Base-by-base conservation (phyloP, 2,113 vertebrate species). In the Cynopterus brachyotis region DNA sequence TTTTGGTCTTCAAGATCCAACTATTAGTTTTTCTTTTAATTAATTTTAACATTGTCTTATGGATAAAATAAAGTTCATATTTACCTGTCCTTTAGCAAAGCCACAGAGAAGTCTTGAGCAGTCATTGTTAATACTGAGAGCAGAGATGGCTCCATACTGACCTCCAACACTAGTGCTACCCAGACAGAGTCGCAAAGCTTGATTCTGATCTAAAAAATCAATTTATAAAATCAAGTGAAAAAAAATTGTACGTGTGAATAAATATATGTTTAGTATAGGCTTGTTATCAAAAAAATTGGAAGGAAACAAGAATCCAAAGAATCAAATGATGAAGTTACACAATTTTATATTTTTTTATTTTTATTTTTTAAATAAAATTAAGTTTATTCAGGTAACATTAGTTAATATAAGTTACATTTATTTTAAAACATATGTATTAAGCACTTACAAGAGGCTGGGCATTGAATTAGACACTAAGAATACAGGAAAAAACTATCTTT, bases 71-170 rank as follows among this genome's bases (percentile, higher is more conserved):
- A 96, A 42, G 7, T 47, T n/a, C 32, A 8, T 50, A 89, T 97
- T 96, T 98, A 99, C 99, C 99, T 99, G 99, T 98, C 99, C 99
- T 98, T 99, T 99, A 5, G 99, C 99, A 96, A 99, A 99, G 10
- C 99, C 99, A 76, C 99, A 99, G n/a, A 99, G 99, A 89, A 99
- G 99, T 67, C 99, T 98, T 0, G 99, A 99, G 73, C 99, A 99
- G 97, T 99, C 99, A 0, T 98, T 99, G 99, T 99, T 99, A 98
- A 99, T 99, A 96, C 99, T 99, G 96, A 99, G 99, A 47, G 99
- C 99, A 10, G 99, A 99, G 69, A 99, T 98, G 0, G 99, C 99
- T 2, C 99, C 99, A 12, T 99, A 99, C 96, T 99, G 99, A 0
- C 99, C 99, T n/a, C 99, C 99, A 0, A 99, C 98, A 0, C 99